These are phyloP conservation scores for Xestobium rufovillosum DNA, from an alignment of 2,888 invertebrate genomes.

Conservation along the genomic window DNA sequence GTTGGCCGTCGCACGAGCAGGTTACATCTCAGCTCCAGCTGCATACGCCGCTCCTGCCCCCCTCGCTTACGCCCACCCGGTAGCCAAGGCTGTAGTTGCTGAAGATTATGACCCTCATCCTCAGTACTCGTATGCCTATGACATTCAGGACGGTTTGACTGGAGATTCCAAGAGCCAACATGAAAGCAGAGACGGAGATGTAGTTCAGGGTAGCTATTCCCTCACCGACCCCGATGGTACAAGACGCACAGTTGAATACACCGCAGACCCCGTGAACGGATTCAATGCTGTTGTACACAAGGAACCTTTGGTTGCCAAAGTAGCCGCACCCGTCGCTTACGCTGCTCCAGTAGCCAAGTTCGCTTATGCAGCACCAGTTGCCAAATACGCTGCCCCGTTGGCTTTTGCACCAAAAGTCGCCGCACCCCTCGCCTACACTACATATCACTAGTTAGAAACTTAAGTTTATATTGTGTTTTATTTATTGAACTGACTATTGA, in stretches of 20 bases:
- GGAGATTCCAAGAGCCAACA: constrained; percentile 54
- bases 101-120: constrained; percentile 40
- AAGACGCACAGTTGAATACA: constrained; percentile 56
- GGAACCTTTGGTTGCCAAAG: constrained; percentile 40
- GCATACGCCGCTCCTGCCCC: constrained; percentile 25
- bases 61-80: constrained; percentile 8
- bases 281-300: constrained; percentile 52
- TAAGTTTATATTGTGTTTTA: too few species aligned
- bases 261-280: constrained; percentile 47
- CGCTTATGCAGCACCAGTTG: constrained; percentile 25
- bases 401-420: constrained; percentile 11
- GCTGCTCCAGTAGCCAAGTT: constrained; percentile 30
- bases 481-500: too few species aligned
- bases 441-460: constrained; percentile 6
- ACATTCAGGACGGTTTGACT: constrained; percentile 50
- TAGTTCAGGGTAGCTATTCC: constrained; percentile 53
- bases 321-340: constrained; percentile 28
- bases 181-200: constrained; percentile 57
- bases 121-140: constrained; percentile 52
- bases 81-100: constrained; percentile 27
- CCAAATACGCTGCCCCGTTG: constrained; percentile 17
- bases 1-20: constrained; percentile 20
- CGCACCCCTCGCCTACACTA: constrained; percentile 21
- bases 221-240: constrained; percentile 54
- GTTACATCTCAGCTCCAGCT: constrained; percentile 25